Conservation (phyloP, 2,888 invertebrate genomes). For the Laothoe populi region DNA sequence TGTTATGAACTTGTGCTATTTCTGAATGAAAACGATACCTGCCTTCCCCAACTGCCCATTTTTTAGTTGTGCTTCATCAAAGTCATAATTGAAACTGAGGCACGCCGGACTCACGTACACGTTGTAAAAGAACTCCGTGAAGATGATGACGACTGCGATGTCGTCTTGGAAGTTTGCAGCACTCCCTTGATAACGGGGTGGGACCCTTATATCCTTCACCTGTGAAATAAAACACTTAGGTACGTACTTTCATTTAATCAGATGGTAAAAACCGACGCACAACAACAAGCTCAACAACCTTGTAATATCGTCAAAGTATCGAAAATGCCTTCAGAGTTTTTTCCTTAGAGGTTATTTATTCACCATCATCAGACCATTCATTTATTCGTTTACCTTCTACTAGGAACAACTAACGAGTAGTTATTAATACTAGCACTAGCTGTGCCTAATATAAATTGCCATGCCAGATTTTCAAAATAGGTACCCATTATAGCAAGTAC, state of each 20-base stretch:
- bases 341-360: too few relatives aligned
- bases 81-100: conserved; percentile 59
- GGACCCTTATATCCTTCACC: conserved; percentile 67
- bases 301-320: too few relatives aligned
- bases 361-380: too few relatives aligned
- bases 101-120: conserved; percentile 80
- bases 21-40: background rate
- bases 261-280: background rate
- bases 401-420: too few relatives aligned
- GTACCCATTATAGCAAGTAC: too few relatives aligned
- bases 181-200: conserved; percentile 74
- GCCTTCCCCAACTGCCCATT: conserved; percentile 46
- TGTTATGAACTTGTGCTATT: background rate
- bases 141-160: conserved; percentile 77
- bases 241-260: background rate
- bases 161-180: conserved; percentile 83
- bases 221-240: conserved; percentile 36
- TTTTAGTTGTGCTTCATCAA: conserved; percentile 51
- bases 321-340: too few relatives aligned
- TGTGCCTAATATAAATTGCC: too few relatives aligned
- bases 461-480: too few relatives aligned
- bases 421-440: too few relatives aligned
- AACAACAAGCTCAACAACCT: background rate
- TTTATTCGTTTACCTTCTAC: too few relatives aligned
- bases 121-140: conserved; percentile 62